phyloP scores from a whole-genome alignment of 1,140 invertebrate species.

The Bombyx mori region ASM3026992v2 NC_085119.1:8940001-8940500 shows the following conservation, averaged over 20 bases:
- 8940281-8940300: constrained; percentile 57
- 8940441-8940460: too few relatives aligned
- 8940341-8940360: constrained; percentile 43
- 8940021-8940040: too few relatives aligned
- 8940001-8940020: too few relatives aligned
- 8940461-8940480: too few relatives aligned
- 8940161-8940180: constrained; percentile 10
- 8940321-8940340: constrained; percentile 43
- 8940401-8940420: constrained; percentile 56
- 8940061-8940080: too few relatives aligned
- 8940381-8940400: constrained; percentile 27
- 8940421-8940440: constrained; percentile 6
- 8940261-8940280: constrained; percentile 41
- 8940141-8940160: too few relatives aligned
- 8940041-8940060: too few relatives aligned
- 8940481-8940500: too few relatives aligned
- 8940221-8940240: constrained; percentile 25
- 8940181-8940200: too few relatives aligned
- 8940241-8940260: constrained; percentile 13
- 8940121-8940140: constrained; percentile 2
- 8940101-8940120: neutral
- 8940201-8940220: neutral
- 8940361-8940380: constrained; percentile 40
- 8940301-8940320: constrained; percentile 34
- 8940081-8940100: too few relatives aligned